Conservation (phyloP, 2,888 invertebrate species). For the Chydorus sphaericus region DNA sequence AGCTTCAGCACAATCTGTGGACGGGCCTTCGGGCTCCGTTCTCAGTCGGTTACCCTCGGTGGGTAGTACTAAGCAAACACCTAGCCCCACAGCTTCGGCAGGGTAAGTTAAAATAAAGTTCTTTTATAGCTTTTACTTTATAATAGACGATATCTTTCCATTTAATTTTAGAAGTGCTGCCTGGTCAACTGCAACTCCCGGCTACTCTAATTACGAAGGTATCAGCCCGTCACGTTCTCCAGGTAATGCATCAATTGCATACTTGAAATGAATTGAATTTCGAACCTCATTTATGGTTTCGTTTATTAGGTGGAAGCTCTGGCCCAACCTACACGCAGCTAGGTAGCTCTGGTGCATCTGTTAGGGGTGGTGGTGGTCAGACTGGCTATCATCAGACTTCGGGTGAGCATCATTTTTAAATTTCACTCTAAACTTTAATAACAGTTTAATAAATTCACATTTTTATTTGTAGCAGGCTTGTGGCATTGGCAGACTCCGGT, state of each 20-base stretch:
- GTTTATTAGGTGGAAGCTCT: conserved; percentile 1
- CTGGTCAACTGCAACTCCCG: conserved; percentile 35
- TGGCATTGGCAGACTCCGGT: conserved; percentile 56
- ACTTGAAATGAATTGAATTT: not conserved
- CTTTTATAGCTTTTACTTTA: conserved; percentile 13
- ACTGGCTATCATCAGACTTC: conserved; percentile 31
- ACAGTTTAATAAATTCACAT: conserved; percentile 3
- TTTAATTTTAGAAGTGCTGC: conserved; percentile 29
- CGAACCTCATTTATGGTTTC: not conserved
- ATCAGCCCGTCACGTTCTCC: conserved; percentile 70
- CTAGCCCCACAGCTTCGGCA: conserved; percentile 9
- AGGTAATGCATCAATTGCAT: conserved; percentile 26
- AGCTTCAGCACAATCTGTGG: not conserved
- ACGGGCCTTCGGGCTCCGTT: not conserved
- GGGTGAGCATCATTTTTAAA: conserved; percentile 23
- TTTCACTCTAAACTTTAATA: not conserved
- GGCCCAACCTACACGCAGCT: conserved; percentile 69
- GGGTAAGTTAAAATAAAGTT: not conserved
- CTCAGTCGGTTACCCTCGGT: conserved; percentile 5
- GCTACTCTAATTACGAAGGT: conserved; percentile 48
- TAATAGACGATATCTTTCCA: conserved; percentile 10
- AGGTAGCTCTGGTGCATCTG: conserved; percentile 40
- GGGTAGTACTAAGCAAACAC: conserved; percentile 5
- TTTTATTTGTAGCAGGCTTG: conserved; percentile 40
- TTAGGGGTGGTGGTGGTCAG: conserved; percentile 23